Conservation (phyloP, 1,140 invertebrate species). For the Pinna nobilis region DNA sequence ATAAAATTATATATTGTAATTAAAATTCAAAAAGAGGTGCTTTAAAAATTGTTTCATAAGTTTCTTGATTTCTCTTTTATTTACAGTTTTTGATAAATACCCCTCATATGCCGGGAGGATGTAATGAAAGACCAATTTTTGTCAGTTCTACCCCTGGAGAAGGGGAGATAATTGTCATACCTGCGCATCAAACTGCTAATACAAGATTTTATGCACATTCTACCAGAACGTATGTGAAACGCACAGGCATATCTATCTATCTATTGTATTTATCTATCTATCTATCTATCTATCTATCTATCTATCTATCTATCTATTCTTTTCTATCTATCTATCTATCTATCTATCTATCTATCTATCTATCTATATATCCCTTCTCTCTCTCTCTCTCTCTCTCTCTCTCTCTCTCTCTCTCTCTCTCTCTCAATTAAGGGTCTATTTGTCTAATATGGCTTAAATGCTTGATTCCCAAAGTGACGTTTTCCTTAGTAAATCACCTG, state of each 20-base stretch:
- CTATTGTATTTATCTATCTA: no score
- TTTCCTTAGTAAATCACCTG: background rate
- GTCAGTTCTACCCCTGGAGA: background rate
- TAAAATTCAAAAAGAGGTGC: background rate
- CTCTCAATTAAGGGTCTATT: no score
- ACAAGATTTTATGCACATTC: background rate
- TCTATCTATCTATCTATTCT: no score
- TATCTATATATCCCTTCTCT: no score
- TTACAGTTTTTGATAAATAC: conserved; percentile 9
- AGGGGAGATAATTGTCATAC: background rate
- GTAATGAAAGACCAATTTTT: conserved; percentile 16
- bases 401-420: no score
- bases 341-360: no score
- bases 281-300: no score
- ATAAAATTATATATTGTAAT: background rate
- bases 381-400: no score
- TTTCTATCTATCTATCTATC: no score
- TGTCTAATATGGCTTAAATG: background rate
- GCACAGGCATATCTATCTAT: background rate
- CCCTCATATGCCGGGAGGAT: background rate
- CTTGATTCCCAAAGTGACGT: background rate
- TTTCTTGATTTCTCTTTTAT: background rate
- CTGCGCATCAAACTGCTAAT: background rate
- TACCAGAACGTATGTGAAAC: background rate
- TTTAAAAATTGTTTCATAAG: no score